phyloP scores from a whole-genome alignment of 2,888 invertebrate species.

The Parnassius apollo region DNA sequence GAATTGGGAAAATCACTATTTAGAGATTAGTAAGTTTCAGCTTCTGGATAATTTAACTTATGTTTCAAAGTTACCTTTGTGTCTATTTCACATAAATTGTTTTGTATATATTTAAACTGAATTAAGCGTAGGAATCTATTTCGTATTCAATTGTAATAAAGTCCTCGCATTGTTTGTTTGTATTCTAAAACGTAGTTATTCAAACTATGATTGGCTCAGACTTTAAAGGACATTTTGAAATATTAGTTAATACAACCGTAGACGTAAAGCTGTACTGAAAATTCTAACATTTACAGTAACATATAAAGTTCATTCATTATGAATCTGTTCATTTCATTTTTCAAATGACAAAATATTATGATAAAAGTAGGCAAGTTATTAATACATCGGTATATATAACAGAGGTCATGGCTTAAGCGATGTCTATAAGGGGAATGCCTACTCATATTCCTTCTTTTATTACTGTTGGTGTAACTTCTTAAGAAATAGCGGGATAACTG shows the following conservation, averaged over 20 bases:
- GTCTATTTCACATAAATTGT: conserved; percentile 8
- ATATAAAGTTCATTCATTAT: too few species aligned
- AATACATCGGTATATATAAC: too few species aligned
- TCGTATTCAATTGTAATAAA: conserved; percentile 6
- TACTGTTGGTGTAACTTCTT: too few species aligned
- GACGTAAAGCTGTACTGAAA: not conserved
- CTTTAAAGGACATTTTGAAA: not conserved
- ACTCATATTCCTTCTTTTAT: too few species aligned
- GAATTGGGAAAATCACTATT: conserved; percentile 12
- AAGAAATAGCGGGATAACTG: too few species aligned
- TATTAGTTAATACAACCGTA: not conserved
- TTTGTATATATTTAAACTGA: conserved; percentile 5
- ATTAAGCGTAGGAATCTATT: not conserved
- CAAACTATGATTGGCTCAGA: not conserved
- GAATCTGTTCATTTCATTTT: too few species aligned
- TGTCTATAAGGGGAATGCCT: too few species aligned
- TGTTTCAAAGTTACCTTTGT: conserved; percentile 12
- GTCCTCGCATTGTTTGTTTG: conserved; percentile 7
- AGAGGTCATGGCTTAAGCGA: too few species aligned
- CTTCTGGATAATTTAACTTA: conserved; percentile 16
- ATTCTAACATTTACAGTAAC: too few species aligned
- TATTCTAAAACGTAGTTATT: conserved; percentile 1
- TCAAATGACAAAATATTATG: too few species aligned
- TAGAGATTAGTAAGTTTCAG: conserved; percentile 6
- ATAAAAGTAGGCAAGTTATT: too few species aligned